Evolutionary conservation across 2,113 vertebrate species (phyloP).

Genomic region (Chaetops frenatus): DNA sequence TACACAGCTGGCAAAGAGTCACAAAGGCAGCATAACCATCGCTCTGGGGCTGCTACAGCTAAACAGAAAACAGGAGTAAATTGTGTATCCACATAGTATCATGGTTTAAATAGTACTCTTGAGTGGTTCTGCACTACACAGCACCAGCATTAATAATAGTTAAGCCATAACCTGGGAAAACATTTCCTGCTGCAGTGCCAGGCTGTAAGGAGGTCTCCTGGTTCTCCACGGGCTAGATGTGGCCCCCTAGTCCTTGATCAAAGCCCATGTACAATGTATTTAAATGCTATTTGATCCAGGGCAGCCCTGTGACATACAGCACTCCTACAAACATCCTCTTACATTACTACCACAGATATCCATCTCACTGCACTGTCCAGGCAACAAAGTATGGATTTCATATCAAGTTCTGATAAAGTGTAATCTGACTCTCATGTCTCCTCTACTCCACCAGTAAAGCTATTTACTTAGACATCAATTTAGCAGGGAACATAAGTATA

Average conservation of each 20-base stretch:
- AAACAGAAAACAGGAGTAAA: not conserved
- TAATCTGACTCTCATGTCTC: not conserved
- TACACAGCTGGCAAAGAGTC: not conserved
- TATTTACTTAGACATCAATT: not conserved
- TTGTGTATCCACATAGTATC: not conserved
- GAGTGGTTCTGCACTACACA: not conserved
- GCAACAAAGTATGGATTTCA: not conserved
- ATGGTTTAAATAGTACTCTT: not conserved
- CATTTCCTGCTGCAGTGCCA: not conserved
- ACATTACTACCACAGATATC: not conserved
- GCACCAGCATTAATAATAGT: not conserved
- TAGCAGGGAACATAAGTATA: not conserved
- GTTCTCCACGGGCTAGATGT: not conserved
- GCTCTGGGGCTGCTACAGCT: not conserved
- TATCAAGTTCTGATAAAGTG: not conserved
- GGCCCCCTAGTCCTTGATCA: not conserved
- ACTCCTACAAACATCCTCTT: constrained; percentile 11
- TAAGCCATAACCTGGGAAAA: not conserved
- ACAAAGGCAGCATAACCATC: not conserved
- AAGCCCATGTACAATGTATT: not conserved
- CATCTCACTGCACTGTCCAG: not conserved
- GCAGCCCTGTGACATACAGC: not conserved
- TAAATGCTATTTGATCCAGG: not conserved
- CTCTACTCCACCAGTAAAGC: not conserved
- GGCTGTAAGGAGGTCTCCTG: not conserved